A percentile compares a stretch with the other conserved stretches of the same genome.
These are phyloP conservation scores for Littorina saxatilis DNA, from an alignment of 1,140 invertebrate genomes.

Conservation along the genomic window DNA sequence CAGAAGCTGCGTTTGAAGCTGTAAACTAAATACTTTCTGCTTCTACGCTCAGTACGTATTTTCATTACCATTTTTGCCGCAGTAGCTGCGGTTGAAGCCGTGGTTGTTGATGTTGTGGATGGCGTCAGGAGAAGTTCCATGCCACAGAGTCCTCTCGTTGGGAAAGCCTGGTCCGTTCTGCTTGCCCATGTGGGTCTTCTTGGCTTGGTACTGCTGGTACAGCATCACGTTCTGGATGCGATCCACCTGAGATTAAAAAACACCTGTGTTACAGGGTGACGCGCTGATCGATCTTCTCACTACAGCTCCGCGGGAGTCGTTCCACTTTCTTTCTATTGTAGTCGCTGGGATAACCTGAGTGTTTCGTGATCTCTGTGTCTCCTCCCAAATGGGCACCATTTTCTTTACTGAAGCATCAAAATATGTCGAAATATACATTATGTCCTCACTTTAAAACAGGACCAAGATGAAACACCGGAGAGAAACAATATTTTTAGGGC, in stretches of 20 bases:
- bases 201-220: constrained; percentile 52
- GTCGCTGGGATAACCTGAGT: too few relatives aligned
- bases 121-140: constrained; percentile 53
- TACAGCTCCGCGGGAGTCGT: too few relatives aligned
- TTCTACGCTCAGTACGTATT: constrained; percentile 41
- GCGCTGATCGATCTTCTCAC: background rate
- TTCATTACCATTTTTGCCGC: constrained; percentile 65
- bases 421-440: background rate
- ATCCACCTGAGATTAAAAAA: constrained; percentile 67
- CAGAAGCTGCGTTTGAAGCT: too few relatives aligned
- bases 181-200: constrained; percentile 48
- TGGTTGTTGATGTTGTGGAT: constrained; percentile 56
- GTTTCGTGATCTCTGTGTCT: too few relatives aligned
- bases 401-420: background rate
- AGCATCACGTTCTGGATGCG: constrained; percentile 57
- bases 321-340: too few relatives aligned
- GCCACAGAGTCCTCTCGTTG: constrained; percentile 62
- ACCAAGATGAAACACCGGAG: constrained; percentile 2
- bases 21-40: too few relatives aligned
- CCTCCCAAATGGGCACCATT: background rate
- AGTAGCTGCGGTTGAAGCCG: constrained; percentile 66
- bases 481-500: too few relatives aligned
- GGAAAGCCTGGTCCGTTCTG: constrained; percentile 20
- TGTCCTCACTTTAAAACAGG: background rate
- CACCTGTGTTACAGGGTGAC: background rate